Percentiles rank a stretch among this genome's conserved stretches.
phyloP scores from a whole-genome alignment of 1,140 invertebrate species.

The Camponotus floridanus region DNA sequence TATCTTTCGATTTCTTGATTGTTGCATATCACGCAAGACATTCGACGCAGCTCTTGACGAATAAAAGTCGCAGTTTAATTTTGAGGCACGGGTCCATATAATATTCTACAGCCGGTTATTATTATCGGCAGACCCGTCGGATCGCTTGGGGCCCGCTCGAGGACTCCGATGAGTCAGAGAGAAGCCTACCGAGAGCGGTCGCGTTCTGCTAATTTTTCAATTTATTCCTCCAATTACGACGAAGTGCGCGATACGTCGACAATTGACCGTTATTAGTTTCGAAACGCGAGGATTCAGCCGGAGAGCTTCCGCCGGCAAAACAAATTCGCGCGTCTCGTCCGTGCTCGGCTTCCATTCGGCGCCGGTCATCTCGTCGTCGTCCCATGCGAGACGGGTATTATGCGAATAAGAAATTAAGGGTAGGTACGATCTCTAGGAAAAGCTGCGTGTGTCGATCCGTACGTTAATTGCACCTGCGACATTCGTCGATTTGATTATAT shows the following conservation, averaged over 20 bases:
- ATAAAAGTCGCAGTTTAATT: slow-evolving; percentile 1
- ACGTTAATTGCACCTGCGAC: slow-evolving; percentile 39
- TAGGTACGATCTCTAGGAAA: not conserved
- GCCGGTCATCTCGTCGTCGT: not conserved
- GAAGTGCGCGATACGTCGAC: slow-evolving; percentile 78
- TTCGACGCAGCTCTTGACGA: not conserved
- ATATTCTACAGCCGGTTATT: slow-evolving; percentile 77
- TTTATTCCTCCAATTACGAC: slow-evolving; percentile 80
- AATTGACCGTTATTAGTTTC: slow-evolving; percentile 81
- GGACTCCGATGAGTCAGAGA: slow-evolving; percentile 75
- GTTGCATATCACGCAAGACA: too few relatives aligned
- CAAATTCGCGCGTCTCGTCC: slow-evolving; percentile 60
- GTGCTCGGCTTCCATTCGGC: slow-evolving; percentile 18
- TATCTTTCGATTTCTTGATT: not conserved
- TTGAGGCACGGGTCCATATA: slow-evolving; percentile 68
- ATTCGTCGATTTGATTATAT: slow-evolving; percentile 28
- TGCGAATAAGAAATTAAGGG: slow-evolving; percentile 47
- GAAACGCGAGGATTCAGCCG: slow-evolving; percentile 71
- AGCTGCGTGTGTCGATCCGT: not conserved
- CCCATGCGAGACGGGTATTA: slow-evolving; percentile 8
- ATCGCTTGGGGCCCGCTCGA: slow-evolving; percentile 61
- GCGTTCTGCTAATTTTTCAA: slow-evolving; percentile 82
- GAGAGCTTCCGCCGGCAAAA: slow-evolving; percentile 71
- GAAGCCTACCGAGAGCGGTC: slow-evolving; percentile 61
- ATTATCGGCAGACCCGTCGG: slow-evolving; percentile 76